Percentiles rank a stretch among this genome's conserved stretches.
These are phyloP conservation scores for Tanaodytes sp. DNA, from an alignment of 2,888 invertebrate genomes.

Conservation along the genomic window DNA sequence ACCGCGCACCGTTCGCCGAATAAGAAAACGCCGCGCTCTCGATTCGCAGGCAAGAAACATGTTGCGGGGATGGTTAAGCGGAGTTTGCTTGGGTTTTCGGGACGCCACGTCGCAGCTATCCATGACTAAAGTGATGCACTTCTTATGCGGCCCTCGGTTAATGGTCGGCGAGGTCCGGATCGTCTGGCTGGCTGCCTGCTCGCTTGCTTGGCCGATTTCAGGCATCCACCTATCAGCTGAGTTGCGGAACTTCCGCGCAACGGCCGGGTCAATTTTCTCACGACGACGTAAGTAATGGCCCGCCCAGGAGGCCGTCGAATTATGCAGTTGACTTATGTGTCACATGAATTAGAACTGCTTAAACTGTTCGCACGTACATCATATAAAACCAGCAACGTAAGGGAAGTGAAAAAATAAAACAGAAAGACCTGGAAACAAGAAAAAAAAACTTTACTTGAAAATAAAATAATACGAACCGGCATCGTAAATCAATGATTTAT, in stretches of 20 bases:
- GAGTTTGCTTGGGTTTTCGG: conserved; percentile 51
- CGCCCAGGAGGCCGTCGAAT: conserved; percentile 43
- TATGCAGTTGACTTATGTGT: conserved; percentile 53
- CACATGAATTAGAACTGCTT: conserved; percentile 52
- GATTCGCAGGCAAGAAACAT: conserved; percentile 62
- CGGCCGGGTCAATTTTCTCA: conserved; percentile 51
- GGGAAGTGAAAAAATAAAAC: no score
- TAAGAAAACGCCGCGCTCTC: no score
- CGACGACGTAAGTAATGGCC: conserved; percentile 52
- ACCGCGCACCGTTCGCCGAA: no score
- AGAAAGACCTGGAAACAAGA: no score
- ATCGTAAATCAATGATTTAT: conserved; percentile 50
- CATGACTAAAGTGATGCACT: conserved; percentile 63
- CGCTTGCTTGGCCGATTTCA: conserved; percentile 51
- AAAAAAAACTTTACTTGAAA: no score
- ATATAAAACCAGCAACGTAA: no score
- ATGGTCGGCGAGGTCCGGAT: conserved; percentile 57
- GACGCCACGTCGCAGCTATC: conserved; percentile 55
- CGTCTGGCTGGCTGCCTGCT: conserved; percentile 54
- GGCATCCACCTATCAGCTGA: conserved; percentile 52
- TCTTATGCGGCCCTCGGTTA: conserved; percentile 63
- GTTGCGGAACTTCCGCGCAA: conserved; percentile 50
- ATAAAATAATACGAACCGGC: no score
- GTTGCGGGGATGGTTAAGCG: conserved; percentile 56
- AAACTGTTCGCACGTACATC: conserved; percentile 46